Evolutionary conservation across 2,888 invertebrate species (phyloP).

Genomic region (Thecophora atra): DNA sequence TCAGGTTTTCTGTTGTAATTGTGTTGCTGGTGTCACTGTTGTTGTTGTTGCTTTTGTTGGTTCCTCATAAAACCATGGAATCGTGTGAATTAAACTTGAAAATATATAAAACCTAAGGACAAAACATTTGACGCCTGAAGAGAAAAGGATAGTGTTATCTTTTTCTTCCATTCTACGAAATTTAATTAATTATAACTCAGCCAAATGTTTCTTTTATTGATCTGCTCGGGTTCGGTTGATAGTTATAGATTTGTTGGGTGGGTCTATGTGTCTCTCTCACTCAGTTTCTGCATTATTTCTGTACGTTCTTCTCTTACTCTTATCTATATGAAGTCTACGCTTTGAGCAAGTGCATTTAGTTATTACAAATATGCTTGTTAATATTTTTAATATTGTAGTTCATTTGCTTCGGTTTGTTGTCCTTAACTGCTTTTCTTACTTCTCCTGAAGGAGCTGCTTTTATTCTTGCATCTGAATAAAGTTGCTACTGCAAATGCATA

Average conservation of each 20-base stretch:
- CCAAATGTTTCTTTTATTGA: too few species aligned
- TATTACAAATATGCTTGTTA: not conserved
- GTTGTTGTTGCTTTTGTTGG: slow-evolving; percentile 8
- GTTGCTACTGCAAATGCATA: too few species aligned
- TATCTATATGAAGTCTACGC: too few species aligned
- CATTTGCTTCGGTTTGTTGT: not conserved
- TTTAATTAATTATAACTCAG: not conserved
- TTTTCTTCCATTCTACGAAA: not conserved
- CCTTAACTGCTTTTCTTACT: not conserved
- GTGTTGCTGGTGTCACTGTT: not conserved
- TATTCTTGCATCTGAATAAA: too few species aligned
- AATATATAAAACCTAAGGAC: slow-evolving; percentile 26
- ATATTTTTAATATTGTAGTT: not conserved
- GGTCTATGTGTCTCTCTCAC: too few species aligned
- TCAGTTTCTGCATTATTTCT: too few species aligned
- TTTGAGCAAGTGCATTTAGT: too few species aligned
- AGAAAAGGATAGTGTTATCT: not conserved
- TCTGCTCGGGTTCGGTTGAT: too few species aligned
- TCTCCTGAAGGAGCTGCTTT: not conserved
- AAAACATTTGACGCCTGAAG: slow-evolving; percentile 31
- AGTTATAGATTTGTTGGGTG: too few species aligned
- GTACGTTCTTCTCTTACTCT: too few species aligned
- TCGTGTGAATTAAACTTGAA: slow-evolving; percentile 30
- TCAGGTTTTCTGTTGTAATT: not conserved
- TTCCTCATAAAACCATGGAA: slow-evolving; percentile 23